Base-by-base conservation (phyloP, 2,113 vertebrate species). In the Pimephales promelas region DNA sequence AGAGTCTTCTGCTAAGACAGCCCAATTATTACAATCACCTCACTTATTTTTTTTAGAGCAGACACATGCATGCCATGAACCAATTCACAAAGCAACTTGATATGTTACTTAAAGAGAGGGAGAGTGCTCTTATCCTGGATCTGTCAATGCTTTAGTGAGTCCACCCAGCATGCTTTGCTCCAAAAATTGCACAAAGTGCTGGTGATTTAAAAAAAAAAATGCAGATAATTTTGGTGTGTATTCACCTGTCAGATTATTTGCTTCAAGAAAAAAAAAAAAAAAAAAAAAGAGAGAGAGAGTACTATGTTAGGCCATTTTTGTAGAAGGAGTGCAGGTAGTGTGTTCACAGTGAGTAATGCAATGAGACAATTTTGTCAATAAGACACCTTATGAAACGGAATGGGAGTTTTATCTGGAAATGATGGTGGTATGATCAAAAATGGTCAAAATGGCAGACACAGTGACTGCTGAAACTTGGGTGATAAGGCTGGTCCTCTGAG, bases 1-100 rank as follows among this genome's bases (percentile, higher is more conserved):
- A 28, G 49, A 81, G 56, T 66, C 68, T 75, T 88, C 78, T 83
- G 59, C 80, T 13, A 81, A 85, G 90, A 81, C 82, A 89, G 83
- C 84, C 59, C 89, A 92, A 90, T 88, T 86, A 87, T 62, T 80
- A 85, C 56, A 92, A 90, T 93, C 88, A 89, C 88, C 90, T 87
- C 79, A 86, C n/a, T n/a, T 90, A 62, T 79, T 36, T 43, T 56
- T 72, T 71, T 83, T 66, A 74, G 68, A 64, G 62, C 73, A 79
- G 84, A 85, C 86, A 92, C 86, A 86, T 85, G 87, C 87, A 76
- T 43, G 4, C 47, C 49, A 49, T 84, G 79, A 90, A 92, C 59
- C 64, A 86, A 64, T 86, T 89, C 92, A 92, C 89, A 57, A 26
- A 20, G 83, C 90, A 90, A 89, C 82, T 89, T 91, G 20, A 92